Evolutionary conservation across 2,888 invertebrate species (phyloP), one percentile per base, ranked within the genome.

Genomic region (Nowickia ferox): DNA sequence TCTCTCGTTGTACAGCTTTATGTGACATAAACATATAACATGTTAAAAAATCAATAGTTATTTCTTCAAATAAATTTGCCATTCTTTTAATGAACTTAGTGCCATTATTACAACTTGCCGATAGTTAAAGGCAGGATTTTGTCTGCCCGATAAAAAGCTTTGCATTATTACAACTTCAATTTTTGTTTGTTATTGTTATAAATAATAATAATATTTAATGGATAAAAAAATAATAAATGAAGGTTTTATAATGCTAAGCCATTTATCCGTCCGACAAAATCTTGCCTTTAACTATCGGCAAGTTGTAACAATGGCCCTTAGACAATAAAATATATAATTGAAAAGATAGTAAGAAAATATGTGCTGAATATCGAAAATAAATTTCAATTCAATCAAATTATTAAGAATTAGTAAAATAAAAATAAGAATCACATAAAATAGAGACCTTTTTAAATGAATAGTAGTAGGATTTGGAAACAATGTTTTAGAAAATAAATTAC

Each of bases 371-470:
- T 74, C 40, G 61, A 63, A 84, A 78, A 40, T 38, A 78, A 38
- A 61, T 84, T 61, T 40, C 8, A 74, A 74, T 53, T 66, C 53
- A 63, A 57, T 30, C 48, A 66, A 76, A 55, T 63, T 42, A 75
- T 48, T 6, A 66, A 63, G 59, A 61, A 40, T 74, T 51, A 74
- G 6, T 30, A 30, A 8, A 22, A 30, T 75, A 53, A 72, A 72
- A 59, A 68, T 19, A 84, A 76, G 30, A 71, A 84, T 80, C 76
- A 84, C 84, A 84, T 42, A 84, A 63, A 72, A 46, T 51, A 84
- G 84, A 84, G 84, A 80, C 84, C 76, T 76, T 80, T 76, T 59
- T 46, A 79, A 44, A n/a, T 65, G 38, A 65, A 48, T 61, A 40
- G 44, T 61, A 40, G 44, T 61, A 44, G 61, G 53, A 44, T 65